phyloP scores from a whole-genome alignment of 2,113 vertebrate genomes.

The Etia nguti region DNA sequence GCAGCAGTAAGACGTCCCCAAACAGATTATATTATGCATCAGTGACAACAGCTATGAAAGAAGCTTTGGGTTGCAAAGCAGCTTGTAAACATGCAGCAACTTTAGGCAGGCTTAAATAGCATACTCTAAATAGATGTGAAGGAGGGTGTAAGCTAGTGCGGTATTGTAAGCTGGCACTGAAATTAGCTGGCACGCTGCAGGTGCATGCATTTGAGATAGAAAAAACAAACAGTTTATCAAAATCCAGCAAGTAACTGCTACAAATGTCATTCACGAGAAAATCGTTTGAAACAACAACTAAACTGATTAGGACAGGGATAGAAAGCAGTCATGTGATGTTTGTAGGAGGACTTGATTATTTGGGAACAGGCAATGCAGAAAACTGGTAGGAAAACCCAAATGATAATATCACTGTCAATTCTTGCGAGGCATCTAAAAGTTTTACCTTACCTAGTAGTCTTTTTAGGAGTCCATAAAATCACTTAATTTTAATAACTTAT shows the following conservation, averaged over 20 bases:
- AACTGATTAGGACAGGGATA: neutral
- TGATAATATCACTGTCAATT: fast-evolving
- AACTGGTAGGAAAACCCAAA: neutral
- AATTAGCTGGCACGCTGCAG: neutral
- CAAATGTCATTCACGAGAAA: neutral
- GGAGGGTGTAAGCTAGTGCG: neutral
- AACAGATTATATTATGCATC: neutral
- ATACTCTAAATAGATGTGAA: no score
- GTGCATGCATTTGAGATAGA: neutral
- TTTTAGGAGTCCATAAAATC: neutral
- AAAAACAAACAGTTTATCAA: neutral
- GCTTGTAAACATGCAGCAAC: neutral
- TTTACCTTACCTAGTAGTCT: neutral
- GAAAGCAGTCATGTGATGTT: neutral
- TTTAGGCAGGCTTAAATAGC: neutral
- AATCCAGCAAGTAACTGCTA: neutral
- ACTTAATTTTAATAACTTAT: neutral
- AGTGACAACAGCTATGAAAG: neutral
- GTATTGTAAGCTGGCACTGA: neutral
- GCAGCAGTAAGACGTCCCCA: neutral
- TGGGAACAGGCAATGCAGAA: neutral
- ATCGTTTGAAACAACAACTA: neutral
- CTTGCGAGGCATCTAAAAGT: neutral
- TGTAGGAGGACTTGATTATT: neutral
- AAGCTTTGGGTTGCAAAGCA: neutral